Base-by-base conservation (phyloP, 2,888 invertebrate genomes). In the Apamea epomidion region DNA sequence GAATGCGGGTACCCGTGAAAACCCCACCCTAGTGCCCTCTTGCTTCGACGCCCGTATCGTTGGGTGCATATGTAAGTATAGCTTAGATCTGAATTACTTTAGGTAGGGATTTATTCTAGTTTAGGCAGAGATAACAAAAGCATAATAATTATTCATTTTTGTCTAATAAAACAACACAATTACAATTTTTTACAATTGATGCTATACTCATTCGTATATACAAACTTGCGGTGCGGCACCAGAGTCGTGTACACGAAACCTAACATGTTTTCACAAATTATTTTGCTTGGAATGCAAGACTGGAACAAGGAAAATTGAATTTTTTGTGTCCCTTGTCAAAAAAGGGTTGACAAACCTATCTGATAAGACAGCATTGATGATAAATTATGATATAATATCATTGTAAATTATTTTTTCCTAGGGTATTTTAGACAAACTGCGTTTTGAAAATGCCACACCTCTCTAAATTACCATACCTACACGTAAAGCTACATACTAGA, bases 11-110 rank as follows among this genome's bases (percentile, higher is more conserved):
- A 99, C 99, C 82, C 98, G 98, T 93, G 98, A 98, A 54, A 97
- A 97, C 88, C 99, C 99, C 80, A 99, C 98, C 89, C 96, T 99
- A 88, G 98, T 99, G 91, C 99, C 99, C 83, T 99, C 99, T 76
- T 98, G 98, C 91, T 99, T 98, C 90, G 98, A 99, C 77, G 98
- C 98, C 80, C 98, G 99, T 91, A 97, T 99, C 89, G 98, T 99
- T 88, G 99, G 99, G 84, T 99, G 99, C 96, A 98, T 99, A 95
- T 99, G 99, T 98, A 92, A 97, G 97, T 97, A 84, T 29, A 1
- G 1, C 37, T 37, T 18, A 62, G 5, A 18, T 58, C 14, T 37
- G 6, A 60, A 21, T 18, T 64, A 21, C 6, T 14, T 14, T 7
- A 25, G 0, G 25, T 14, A 25, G 67, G 25, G 7, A 25, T 42